These are phyloP conservation scores for Butorides virescens DNA, from an alignment of 2,113 vertebrate genomes.

Conservation along the genomic window DNA sequence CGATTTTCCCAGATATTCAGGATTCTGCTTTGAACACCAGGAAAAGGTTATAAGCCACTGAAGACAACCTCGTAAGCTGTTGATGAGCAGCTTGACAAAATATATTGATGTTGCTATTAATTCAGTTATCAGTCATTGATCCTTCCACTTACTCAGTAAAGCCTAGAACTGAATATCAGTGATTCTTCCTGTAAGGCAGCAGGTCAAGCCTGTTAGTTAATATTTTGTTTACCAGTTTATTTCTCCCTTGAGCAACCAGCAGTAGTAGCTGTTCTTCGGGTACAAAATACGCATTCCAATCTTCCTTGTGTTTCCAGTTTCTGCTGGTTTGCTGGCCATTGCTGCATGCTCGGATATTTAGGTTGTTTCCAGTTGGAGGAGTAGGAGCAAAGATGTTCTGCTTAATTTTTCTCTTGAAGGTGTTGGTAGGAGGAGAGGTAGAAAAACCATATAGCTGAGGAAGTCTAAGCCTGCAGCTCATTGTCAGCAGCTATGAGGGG, in stretches of 20 bases:
- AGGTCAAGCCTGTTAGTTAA: neutral
- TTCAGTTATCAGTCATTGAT: neutral
- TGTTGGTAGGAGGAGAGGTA: neutral
- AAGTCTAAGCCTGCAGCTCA: neutral
- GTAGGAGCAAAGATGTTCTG: neutral
- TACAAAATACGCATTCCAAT: neutral
- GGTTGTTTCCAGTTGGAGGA: neutral
- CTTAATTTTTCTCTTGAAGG: neutral
- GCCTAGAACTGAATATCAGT: neutral
- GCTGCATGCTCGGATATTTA: neutral
- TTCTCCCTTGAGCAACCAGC: neutral
- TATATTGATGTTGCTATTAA: neutral
- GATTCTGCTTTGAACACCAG: fast-evolving
- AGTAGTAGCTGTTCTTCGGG: neutral
- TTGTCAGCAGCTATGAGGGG: neutral
- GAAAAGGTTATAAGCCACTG: neutral
- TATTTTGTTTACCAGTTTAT: neutral
- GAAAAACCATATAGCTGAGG: neutral
- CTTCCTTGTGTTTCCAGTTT: neutral
- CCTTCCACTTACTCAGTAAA: neutral
- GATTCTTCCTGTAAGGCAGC: neutral
- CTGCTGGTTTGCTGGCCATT: neutral
- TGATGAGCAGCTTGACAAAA: neutral
- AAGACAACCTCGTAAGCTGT: neutral
- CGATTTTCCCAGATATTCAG: fast-evolving